A percentile compares a stretch with the other conserved stretches of the same genome.
Conservation (phyloP, 2,113 vertebrate genomes). For the Felis chaus region DNA sequence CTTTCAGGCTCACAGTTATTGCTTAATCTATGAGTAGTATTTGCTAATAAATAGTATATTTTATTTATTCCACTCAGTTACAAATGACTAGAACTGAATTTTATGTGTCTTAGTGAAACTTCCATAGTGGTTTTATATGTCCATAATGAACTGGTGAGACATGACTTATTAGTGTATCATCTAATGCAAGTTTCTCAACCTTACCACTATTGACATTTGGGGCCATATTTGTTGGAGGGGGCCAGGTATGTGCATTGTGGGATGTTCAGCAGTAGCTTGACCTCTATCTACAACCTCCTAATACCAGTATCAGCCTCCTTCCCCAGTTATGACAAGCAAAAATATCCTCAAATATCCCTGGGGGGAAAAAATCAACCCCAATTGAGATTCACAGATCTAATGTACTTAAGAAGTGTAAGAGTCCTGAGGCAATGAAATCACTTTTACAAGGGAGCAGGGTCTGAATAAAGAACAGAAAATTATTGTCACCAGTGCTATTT, state of each 20-base stretch:
- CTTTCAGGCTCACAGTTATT: neutral
- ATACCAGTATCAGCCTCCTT: neutral
- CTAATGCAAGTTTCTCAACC: neutral
- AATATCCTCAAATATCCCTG: neutral
- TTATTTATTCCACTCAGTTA: neutral
- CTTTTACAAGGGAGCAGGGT: neutral
- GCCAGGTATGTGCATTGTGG: accelerated
- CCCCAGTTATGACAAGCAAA: neutral
- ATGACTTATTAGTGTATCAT: neutral
- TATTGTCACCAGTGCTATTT: neutral
- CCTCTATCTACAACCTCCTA: neutral
- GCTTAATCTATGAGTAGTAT: neutral
- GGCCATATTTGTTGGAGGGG: neutral
- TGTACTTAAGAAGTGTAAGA: neutral
- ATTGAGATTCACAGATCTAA: neutral
- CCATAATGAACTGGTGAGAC: neutral
- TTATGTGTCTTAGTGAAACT: neutral
- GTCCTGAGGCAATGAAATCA: neutral
- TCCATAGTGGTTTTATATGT: neutral
- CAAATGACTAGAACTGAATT: neutral
- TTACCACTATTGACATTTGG: neutral
- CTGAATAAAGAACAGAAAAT: neutral
- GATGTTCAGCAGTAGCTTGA: neutral
- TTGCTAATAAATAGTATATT: neutral
- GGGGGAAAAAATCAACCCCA: neutral